Evolutionary conservation across 2,113 vertebrate genomes (phyloP).

Genomic region (Sinocyclocheilus anophthalmus): DNA sequence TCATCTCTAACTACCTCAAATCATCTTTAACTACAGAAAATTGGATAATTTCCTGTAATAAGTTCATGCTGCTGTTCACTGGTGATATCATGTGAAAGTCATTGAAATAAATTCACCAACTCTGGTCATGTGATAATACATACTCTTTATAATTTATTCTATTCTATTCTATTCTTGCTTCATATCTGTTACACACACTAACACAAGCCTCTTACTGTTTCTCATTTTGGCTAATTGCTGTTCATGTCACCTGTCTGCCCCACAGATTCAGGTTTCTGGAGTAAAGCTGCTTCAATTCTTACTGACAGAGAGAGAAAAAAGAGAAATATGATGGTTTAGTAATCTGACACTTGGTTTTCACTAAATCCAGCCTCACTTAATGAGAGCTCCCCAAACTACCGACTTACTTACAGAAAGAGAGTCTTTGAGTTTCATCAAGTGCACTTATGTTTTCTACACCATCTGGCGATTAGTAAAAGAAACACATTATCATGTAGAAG

Average conservation of each 20-base stretch:
- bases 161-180: not conserved
- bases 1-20: slow-evolving; percentile 8
- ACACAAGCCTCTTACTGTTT: slow-evolving; percentile 5
- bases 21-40: slow-evolving; percentile 13
- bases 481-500: not conserved
- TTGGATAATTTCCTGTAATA: slow-evolving; percentile 14
- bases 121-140: not conserved
- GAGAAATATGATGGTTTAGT: slow-evolving; percentile 11
- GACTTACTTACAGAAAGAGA: not conserved
- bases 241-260: slow-evolving; percentile 21
- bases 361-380: not conserved
- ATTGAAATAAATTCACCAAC: not conserved
- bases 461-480: not conserved
- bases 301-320: slow-evolving; percentile 18
- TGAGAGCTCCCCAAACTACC: not conserved
- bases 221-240: slow-evolving; percentile 27
- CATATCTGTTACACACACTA: slow-evolving; percentile 20
- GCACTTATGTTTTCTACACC: slow-evolving; percentile 2
- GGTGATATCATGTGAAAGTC: not conserved
- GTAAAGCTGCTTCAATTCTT: slow-evolving; percentile 1
- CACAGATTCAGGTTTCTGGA: slow-evolving; percentile 30
- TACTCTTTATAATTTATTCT: not conserved
- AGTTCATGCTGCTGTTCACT: slow-evolving; percentile 9
- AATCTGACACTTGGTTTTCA: slow-evolving; percentile 23
- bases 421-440: not conserved